A percentile compares a stretch with the other conserved stretches of the same genome.
These are phyloP conservation scores for Falco cherrug DNA, from an alignment of 2,797 vertebrate species.

Conservation along the genomic window DNA sequence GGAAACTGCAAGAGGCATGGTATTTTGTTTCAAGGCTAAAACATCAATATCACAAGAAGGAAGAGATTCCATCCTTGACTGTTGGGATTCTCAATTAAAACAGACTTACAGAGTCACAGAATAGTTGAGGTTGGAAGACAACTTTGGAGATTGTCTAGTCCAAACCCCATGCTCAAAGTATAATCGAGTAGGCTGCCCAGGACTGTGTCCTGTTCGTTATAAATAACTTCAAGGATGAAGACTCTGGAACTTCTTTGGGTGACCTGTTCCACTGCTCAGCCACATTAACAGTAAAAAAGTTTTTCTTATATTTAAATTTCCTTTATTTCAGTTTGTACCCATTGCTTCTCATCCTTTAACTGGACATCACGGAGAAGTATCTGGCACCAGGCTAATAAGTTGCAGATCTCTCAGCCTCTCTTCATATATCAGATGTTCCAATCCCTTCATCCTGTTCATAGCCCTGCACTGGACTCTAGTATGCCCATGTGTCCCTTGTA, in stretches of 20 bases:
- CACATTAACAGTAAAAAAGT: fast-evolving
- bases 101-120: neutral
- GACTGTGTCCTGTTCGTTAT: neutral
- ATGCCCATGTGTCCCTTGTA: neutral
- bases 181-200: neutral
- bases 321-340: neutral
- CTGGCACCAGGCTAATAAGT: neutral
- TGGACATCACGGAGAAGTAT: neutral
- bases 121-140: neutral
- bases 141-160: neutral
- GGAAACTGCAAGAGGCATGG: neutral
- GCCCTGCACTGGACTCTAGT: neutral
- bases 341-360: neutral
- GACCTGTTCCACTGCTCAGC: neutral
- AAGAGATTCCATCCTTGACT: neutral
- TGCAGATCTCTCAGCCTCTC: neutral
- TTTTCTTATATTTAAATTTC: neutral
- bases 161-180: neutral
- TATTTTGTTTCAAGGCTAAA: neutral
- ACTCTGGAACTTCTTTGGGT: neutral
- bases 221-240: neutral
- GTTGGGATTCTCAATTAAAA: neutral
- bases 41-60: neutral
- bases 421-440: neutral
- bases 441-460: neutral